Evolutionary conservation across 1,140 invertebrate genomes (phyloP).

Genomic region (Ectropis grisescens): DNA sequence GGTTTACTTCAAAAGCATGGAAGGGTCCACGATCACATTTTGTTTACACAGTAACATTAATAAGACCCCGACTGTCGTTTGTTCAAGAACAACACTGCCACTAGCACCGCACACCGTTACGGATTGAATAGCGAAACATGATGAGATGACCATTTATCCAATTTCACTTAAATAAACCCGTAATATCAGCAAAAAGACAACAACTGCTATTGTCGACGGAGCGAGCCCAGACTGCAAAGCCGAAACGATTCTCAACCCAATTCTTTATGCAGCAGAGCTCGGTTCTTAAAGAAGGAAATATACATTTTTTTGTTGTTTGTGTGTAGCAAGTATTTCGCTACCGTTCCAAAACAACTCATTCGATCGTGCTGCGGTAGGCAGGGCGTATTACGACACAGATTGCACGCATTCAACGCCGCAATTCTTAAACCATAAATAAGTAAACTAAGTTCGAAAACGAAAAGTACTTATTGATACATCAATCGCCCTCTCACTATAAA

Average conservation of each 20-base stretch:
- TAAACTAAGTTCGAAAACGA: too few relatives aligned
- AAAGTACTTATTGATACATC: too few relatives aligned
- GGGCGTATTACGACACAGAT: constrained; percentile 41
- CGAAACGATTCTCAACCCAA: background rate
- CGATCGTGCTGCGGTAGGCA: constrained; percentile 21
- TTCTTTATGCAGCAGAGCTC: background rate
- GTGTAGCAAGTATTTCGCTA: constrained; percentile 46
- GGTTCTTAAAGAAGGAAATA: background rate
- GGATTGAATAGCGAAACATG: constrained; percentile 46
- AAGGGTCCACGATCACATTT: constrained; percentile 37
- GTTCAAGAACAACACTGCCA: constrained; percentile 23
- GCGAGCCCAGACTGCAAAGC: constrained; percentile 25
- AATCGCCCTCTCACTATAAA: too few relatives aligned
- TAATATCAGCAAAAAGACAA: constrained; percentile 62
- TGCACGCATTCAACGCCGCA: too few relatives aligned
- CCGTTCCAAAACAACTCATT: constrained; percentile 48
- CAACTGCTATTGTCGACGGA: constrained; percentile 26
- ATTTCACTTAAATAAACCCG: constrained; percentile 67
- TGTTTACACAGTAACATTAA: constrained; percentile 29
- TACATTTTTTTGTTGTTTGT: constrained; percentile 23
- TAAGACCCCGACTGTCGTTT: constrained; percentile 26
- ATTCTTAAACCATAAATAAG: too few relatives aligned
- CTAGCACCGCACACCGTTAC: constrained; percentile 22
- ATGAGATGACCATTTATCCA: constrained; percentile 62
- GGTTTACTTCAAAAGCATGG: constrained; percentile 18